A percentile compares a stretch with the other conserved stretches of the same genome.
These are phyloP conservation scores for Hydra vulgaris DNA, from an alignment of 30 jellyfish, hydroid and myxozoan species.

Conservation along the genomic window DNA sequence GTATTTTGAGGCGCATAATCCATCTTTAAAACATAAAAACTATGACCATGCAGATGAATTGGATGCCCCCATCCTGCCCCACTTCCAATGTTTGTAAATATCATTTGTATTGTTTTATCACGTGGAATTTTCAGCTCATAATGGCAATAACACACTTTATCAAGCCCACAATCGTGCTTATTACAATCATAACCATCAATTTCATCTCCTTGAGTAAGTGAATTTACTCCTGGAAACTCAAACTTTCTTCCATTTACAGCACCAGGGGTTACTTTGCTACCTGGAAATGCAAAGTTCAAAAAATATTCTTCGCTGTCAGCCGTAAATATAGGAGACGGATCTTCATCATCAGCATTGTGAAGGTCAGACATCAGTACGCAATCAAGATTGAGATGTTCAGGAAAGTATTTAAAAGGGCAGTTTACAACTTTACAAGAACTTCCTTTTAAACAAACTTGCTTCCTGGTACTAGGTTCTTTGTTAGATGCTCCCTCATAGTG, in stretches of 20 bases:
- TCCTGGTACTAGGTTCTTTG: conserved; percentile 42
- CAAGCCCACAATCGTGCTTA: conserved; percentile 70
- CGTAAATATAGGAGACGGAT: conserved; percentile 42
- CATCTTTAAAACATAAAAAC: conserved; percentile 70
- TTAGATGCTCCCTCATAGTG: conserved; percentile 66
- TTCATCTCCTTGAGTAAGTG: conserved; percentile 63
- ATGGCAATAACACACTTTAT: conserved; percentile 72
- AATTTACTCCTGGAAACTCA: conserved; percentile 75
- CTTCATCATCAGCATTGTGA: conserved; percentile 35
- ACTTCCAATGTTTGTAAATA: conserved; percentile 64
- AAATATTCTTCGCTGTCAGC: conserved; percentile 67
- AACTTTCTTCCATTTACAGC: conserved; percentile 80
- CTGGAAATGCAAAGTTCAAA: conserved; percentile 77
- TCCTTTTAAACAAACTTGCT: conserved; percentile 34
- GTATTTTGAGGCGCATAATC: conserved; percentile 63
- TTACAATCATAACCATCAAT: conserved; percentile 75
- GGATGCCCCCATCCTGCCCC: conserved; percentile 92
- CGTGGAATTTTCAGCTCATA: conserved; percentile 53
- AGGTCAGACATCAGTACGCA: conserved; percentile 61
- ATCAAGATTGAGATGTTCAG: conserved; percentile 27
- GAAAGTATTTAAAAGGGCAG: conserved; percentile 74
- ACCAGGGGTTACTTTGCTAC: conserved; percentile 70
- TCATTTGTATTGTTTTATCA: conserved; percentile 75
- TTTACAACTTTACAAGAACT: conserved; percentile 49
- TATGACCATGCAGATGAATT: too few relatives aligned